These are phyloP conservation scores for Torymus aiolomorphi DNA, from an alignment of 2,888 invertebrate species.

Conservation along the genomic window DNA sequence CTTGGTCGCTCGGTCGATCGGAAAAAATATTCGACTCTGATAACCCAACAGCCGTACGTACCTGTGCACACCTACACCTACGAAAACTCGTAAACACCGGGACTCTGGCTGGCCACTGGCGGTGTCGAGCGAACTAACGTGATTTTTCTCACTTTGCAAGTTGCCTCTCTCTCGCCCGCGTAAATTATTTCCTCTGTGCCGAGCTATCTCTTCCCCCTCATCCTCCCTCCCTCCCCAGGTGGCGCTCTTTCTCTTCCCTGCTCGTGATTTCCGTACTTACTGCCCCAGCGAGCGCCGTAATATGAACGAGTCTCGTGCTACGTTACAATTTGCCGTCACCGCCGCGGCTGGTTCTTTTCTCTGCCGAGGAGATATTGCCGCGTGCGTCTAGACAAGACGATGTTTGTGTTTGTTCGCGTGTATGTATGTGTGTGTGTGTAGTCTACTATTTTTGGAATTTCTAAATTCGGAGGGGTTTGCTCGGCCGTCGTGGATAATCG, in stretches of 20 bases:
- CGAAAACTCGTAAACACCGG: constrained; percentile 43
- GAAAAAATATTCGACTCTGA: constrained; percentile 5
- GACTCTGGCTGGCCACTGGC: constrained; percentile 62
- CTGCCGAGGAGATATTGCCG: constrained; percentile 36
- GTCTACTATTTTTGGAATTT: constrained; percentile 45
- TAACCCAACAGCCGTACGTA: neutral
- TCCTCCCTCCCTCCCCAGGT: constrained; percentile 1
- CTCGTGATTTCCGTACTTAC: constrained; percentile 59
- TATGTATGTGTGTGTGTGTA: neutral
- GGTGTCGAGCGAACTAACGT: constrained; percentile 66
- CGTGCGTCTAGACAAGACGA: neutral
- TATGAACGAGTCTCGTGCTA: constrained; percentile 60
- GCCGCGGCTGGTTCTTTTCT: neutral
- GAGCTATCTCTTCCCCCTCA: constrained; percentile 41
- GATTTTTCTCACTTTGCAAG: constrained; percentile 75
- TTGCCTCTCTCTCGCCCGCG: constrained; percentile 61
- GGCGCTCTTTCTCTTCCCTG: constrained; percentile 36
- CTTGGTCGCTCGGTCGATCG: neutral
- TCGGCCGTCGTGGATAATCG: constrained; percentile 29
- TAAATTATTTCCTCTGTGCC: constrained; percentile 68
- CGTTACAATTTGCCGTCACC: constrained; percentile 64
- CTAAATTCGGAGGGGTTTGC: constrained; percentile 48
- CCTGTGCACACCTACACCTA: neutral
- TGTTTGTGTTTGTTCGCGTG: too few species aligned
- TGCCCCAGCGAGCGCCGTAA: constrained; percentile 40